Conservation (phyloP, 2,113 vertebrate species). For the Anthoscopus minutus region DNA sequence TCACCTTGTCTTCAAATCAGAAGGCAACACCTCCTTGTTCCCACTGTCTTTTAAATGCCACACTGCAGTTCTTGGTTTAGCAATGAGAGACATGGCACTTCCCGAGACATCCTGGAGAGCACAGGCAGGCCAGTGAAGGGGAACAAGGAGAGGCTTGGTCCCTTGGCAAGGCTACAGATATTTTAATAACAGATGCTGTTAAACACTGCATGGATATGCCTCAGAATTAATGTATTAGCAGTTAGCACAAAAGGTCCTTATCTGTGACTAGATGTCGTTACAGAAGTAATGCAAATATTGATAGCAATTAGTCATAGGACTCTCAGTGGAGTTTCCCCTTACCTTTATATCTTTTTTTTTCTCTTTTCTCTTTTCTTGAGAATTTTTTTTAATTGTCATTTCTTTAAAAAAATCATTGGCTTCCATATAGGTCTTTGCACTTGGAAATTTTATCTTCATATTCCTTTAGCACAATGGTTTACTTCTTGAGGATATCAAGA, state of each 20-base stretch:
- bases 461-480: neutral
- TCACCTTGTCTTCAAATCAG: no score
- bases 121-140: neutral
- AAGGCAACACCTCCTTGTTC: no score
- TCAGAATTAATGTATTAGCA: neutral
- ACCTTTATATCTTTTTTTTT: neutral
- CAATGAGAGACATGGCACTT: neutral
- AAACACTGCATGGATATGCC: neutral
- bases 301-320: neutral
- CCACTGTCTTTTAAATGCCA: neutral
- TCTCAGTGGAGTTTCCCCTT: neutral
- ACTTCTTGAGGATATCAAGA: neutral
- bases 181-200: conserved; percentile 1
- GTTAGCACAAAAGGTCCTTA: neutral
- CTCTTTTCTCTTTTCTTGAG: neutral
- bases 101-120: neutral
- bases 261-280: neutral
- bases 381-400: neutral
- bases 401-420: neutral
- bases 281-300: conserved; percentile 5
- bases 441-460: neutral
- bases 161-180: neutral
- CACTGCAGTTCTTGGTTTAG: neutral
- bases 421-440: neutral
- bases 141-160: neutral